Evolutionary conservation across 2,888 invertebrate species (phyloP), one percentile per base, ranked within the genome.

Genomic region (Chesias legatella): DNA sequence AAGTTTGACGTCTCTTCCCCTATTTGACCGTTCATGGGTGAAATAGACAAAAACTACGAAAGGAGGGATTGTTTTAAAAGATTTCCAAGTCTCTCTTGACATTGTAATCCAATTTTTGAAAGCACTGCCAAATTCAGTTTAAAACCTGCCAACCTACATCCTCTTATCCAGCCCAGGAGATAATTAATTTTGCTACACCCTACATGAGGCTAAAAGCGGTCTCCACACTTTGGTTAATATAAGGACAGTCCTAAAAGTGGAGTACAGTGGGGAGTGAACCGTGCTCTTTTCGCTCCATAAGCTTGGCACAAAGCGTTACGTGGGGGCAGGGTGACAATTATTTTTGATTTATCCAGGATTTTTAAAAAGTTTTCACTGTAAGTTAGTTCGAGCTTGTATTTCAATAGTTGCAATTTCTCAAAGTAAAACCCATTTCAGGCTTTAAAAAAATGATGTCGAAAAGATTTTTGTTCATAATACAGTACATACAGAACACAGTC

Each of bases 271-370:
- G 36, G 48, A 57, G 45, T 55, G 57, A 53, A 50, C 39, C 54
- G 50, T 48, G 45, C 34, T 23, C 29, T 47, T 45, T 44, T 50
- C 57, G 55, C 51, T 53, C 46, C 53, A 51, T 55, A 51, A 48
- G 50, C 31, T 53, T 35, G 35, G 32, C 43, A 57, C 57, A 57
- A 57, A 54, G 54, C 52, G 51, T 44, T 44, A 37, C 40, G 6
- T n/a, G 30, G 20, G 24, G 6, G 22, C 25, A 34, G 28, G 37
- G 45, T 48, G 47, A 43, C 57, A 38, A 40, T 38, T 34, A 37
- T 9, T 42, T 20, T 33, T 40, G 33, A 41, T 33, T 45, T 37
- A 36, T 40, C 33, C 30, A 13, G 10, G 38, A 24, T 46, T 46
- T 30, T 27, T 38, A 26, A 22, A 24, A 32, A 39, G 11, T 29